phyloP scores from a whole-genome alignment of 1,140 invertebrate species.

The Conopomorpha cramerella region DNA sequence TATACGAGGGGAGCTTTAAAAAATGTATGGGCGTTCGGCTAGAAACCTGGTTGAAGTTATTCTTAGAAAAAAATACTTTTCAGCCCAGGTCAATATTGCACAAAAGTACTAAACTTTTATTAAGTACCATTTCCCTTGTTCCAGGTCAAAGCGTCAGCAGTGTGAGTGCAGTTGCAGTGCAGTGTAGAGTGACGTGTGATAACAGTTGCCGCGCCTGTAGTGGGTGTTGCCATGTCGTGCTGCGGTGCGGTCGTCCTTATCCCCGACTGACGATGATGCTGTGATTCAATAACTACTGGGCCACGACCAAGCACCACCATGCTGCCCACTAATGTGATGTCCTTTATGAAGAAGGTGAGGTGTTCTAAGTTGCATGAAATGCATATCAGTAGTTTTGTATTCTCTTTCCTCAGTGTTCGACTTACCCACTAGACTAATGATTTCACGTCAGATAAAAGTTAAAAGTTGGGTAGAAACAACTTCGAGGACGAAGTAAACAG shows the following conservation, averaged over 20 bases:
- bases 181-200: neutral
- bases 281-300: conserved; percentile 23
- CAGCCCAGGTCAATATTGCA: neutral
- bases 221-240: conserved; percentile 26
- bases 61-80: too few species aligned
- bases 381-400: too few species aligned
- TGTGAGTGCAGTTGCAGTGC: conserved; percentile 1
- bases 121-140: conserved; percentile 13
- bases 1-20: too few species aligned
- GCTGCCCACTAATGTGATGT: conserved; percentile 80
- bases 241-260: conserved; percentile 29
- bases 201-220: conserved; percentile 3
- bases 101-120: neutral
- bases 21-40: too few species aligned
- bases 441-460: too few species aligned
- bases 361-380: too few species aligned
- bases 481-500: too few species aligned
- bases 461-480: too few species aligned
- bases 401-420: too few species aligned
- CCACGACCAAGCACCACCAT: conserved; percentile 59
- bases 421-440: too few species aligned
- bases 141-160: conserved; percentile 13
- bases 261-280: conserved; percentile 36
- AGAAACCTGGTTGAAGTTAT: too few species aligned
- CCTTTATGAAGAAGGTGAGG: conserved; percentile 85